A percentile compares a stretch with the other conserved stretches of the same genome.
Evolutionary conservation across 92 coral and sea anemone species (phyloP).

Genomic region (Zoanthus gigantus): DNA sequence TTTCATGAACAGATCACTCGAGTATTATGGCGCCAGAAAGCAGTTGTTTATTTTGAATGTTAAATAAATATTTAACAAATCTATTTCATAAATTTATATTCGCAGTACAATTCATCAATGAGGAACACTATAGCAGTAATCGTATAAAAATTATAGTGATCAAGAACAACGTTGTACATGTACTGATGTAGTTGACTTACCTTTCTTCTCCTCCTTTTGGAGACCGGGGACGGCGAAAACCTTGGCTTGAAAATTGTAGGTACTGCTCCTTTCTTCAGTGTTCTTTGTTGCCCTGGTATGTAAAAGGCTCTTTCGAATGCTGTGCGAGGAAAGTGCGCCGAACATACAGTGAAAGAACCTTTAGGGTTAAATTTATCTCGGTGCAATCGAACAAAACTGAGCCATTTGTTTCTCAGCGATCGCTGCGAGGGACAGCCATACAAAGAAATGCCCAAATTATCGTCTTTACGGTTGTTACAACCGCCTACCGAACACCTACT

Average conservation of each 20-base stretch:
- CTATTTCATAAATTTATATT: constrained; percentile 6
- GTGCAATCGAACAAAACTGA: constrained; percentile 9
- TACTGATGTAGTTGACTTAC: not conserved
- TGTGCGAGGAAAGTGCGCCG: constrained; percentile 9
- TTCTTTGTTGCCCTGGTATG: constrained; percentile 12
- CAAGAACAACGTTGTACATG: constrained; percentile 6
- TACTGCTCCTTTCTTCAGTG: constrained; percentile 10
- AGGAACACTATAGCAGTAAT: constrained; percentile 1
- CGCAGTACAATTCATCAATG: constrained; percentile 14
- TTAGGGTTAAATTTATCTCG: constrained; percentile 8
- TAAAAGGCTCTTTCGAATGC: constrained; percentile 13
- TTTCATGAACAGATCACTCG: too few relatives aligned
- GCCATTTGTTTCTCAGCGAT: constrained; percentile 8
- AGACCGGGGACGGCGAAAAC: constrained; percentile 11
- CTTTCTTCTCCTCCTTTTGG: constrained; percentile 28
- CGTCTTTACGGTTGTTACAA: constrained; percentile 4
- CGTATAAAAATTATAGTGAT: constrained; percentile 6
- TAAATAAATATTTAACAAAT: too few relatives aligned
- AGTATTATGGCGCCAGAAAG: too few relatives aligned
- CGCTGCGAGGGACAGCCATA: constrained; percentile 8
- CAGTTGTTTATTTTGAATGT: too few relatives aligned
- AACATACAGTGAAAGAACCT: constrained; percentile 27
- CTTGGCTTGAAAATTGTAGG: constrained; percentile 13
- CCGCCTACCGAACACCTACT: constrained; percentile 10
- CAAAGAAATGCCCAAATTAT: constrained; percentile 5